Evolutionary conservation across 92 coral and sea anemone species (phyloP).

Genomic region (Palythoa caribaeorum): DNA sequence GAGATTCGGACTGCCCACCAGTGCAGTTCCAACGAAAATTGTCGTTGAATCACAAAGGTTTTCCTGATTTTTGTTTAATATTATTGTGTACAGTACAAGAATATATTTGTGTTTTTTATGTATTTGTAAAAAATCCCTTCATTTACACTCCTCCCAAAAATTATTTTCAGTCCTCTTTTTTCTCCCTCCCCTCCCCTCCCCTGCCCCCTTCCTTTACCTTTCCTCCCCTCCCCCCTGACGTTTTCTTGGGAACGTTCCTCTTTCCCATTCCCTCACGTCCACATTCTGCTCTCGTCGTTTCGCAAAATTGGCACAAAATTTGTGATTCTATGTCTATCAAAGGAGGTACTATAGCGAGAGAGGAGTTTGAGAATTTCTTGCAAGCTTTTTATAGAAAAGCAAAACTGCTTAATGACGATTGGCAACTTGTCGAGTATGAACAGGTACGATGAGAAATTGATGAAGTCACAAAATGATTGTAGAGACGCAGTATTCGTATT

Average conservation of each 20-base stretch:
- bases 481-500: too few relatives aligned
- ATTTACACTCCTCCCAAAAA: too few relatives aligned
- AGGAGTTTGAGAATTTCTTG: conserved; percentile 6
- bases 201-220: not conserved
- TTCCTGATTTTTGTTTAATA: too few relatives aligned
- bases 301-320: not conserved
- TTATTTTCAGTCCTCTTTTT: too few relatives aligned
- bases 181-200: not conserved
- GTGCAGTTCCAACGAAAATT: too few relatives aligned
- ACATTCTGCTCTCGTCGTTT: not conserved
- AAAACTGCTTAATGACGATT: conserved; percentile 21
- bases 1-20: too few relatives aligned
- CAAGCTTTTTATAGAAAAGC: conserved; percentile 15
- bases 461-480: not conserved
- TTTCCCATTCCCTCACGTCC: not conserved
- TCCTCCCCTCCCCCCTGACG: not conserved
- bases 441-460: not conserved
- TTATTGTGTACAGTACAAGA: too few relatives aligned
- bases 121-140: too few relatives aligned
- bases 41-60: too few relatives aligned
- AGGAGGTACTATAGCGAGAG: conserved; percentile 3
- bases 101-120: too few relatives aligned
- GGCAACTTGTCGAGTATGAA: conserved; percentile 22
- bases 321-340: not conserved
- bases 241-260: not conserved